These are phyloP conservation scores for Salvelinus sp. DNA, from an alignment of 2,113 vertebrate species.

Conservation along the genomic window DNA sequence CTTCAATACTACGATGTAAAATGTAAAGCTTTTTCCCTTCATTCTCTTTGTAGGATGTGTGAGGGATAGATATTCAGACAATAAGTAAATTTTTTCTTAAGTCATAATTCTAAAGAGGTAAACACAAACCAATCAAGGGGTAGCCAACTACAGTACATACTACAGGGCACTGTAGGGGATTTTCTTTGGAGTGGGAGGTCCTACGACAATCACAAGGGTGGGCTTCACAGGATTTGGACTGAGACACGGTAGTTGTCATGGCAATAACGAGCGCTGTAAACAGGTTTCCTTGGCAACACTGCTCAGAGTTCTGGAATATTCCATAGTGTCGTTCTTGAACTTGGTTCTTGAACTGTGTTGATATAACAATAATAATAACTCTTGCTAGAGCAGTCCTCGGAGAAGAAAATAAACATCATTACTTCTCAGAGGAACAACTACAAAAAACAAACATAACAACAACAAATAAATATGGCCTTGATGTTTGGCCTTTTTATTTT, in stretches of 20 bases:
- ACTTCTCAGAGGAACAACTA: conserved; percentile 32
- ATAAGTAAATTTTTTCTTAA: conserved; percentile 6
- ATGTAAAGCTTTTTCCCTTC: conserved; percentile 11
- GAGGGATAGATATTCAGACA: conserved; percentile 6
- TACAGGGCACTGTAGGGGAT: neutral
- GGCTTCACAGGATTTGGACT: conserved; percentile 3
- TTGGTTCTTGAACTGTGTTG: conserved; percentile 15
- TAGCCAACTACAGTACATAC: neutral
- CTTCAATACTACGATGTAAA: conserved; percentile 12
- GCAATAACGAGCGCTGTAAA: conserved; percentile 14
- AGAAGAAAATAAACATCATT: conserved; percentile 10
- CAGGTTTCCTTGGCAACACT: conserved; percentile 28
- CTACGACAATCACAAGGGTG: conserved; percentile 13
- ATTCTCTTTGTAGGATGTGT: neutral
- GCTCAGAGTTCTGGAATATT: conserved; percentile 18
- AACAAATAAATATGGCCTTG: conserved; percentile 61
- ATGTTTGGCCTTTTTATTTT: conserved; percentile 26
- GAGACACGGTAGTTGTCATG: conserved; percentile 10
- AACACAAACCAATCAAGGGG: neutral
- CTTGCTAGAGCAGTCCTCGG: conserved; percentile 9
- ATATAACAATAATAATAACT: neutral
- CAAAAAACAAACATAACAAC: conserved; percentile 24
- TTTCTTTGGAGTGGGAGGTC: neutral
- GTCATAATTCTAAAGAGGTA: neutral
- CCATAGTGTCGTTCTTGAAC: neutral